Percentiles rank a stretch among this genome's conserved stretches.
Conservation (phyloP, 2,888 invertebrate species). For the Phania funesta region DNA sequence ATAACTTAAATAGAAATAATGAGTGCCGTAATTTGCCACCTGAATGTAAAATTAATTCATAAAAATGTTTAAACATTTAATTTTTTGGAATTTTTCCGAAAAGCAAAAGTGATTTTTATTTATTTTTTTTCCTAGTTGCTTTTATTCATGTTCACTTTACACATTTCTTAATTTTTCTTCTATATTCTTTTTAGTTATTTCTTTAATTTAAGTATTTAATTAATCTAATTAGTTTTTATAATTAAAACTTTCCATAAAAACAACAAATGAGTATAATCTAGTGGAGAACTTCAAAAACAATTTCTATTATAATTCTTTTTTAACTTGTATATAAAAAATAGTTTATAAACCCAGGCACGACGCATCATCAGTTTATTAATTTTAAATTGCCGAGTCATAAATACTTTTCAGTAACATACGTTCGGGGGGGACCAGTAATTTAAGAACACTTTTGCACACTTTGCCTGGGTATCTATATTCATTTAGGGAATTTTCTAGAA, state of each 20-base stretch:
- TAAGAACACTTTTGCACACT: background rate
- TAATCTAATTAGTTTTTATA: background rate
- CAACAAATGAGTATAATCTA: slow-evolving; percentile 66
- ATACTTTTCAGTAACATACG: too few relatives aligned
- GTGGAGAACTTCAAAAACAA: slow-evolving; percentile 49
- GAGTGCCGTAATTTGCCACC: too few relatives aligned
- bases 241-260: slow-evolving; percentile 3
- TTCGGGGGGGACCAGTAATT: too few relatives aligned
- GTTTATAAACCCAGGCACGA: background rate
- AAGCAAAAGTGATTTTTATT: slow-evolving; percentile 59
- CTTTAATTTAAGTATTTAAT: background rate
- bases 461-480: background rate
- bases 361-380: too few relatives aligned
- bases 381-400: too few relatives aligned
- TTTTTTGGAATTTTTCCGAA: background rate
- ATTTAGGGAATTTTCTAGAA: slow-evolving; percentile 4
- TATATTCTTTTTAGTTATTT: background rate
- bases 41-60: background rate
- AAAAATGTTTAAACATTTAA: background rate
- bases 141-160: background rate
- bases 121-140: background rate
- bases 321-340: slow-evolving; percentile 4
- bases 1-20: too few relatives aligned
- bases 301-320: slow-evolving; percentile 33
- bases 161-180: background rate